Base-by-base conservation (phyloP, 2,888 invertebrate genomes). In the Eristalinus sepulchralis region DNA sequence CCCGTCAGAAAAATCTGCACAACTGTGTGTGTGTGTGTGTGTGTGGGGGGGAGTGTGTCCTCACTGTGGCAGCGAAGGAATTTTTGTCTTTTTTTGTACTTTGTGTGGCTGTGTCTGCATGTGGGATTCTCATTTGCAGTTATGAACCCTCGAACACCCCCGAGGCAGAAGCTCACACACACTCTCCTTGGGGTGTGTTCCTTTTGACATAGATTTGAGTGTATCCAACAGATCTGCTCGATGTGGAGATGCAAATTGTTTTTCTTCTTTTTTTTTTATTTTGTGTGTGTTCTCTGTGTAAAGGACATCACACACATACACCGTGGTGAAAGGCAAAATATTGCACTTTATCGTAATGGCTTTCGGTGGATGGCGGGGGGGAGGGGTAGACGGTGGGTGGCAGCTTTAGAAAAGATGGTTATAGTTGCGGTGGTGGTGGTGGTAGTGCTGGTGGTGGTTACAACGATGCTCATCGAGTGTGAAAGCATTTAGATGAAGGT, bases 331-430 rank as follows among this genome's bases (percentile, higher is more conserved):
- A 62, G 75, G 62, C 34, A 80, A 84, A 84, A 84, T 82, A 85
- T 85, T 85, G 82, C 81, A 85, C 68, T 77, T 72, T 77, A 77
- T 82, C 72, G 63, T 77, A 85, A 85, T 81, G 77, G 85, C n/a
- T 80, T 84, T 73, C 53, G 63, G 20, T 39, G 33, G 27, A 27
- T n/a, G n/a, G n/a, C n/a, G n/a, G n/a, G n/a, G n/a, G n/a, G n/a
- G n/a, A n/a, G n/a, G n/a, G n/a, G n/a, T n/a, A n/a, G n/a, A n/a
- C n/a, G 34, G 47, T 47, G 66, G 34, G 17, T 22, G 66, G 13
- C 24, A 27, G 34, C 53, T 31, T 66, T 47, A 60, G 67, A 68
- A 72, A 67, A 57, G n/a, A 71, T 39, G 53, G 59, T 9, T 22
- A n/a, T 39, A 60, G 53, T 36, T 22, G 34, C 11, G 53, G 36